These are phyloP conservation scores for Malurus leucopterus DNA, from an alignment of 2,797 vertebrate species.

Conservation along the genomic window DNA sequence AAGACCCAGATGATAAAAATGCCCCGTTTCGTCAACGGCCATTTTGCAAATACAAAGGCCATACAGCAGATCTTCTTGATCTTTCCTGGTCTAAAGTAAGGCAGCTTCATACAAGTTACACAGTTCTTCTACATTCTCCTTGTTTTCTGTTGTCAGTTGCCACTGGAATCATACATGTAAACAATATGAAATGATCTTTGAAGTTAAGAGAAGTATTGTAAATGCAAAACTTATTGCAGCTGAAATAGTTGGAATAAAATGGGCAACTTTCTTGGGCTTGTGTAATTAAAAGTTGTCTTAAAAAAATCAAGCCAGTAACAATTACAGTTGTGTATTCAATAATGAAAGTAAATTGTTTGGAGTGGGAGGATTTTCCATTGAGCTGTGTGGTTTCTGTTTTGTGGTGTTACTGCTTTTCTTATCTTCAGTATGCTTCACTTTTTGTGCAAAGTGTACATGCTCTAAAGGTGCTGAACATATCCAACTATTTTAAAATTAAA, in stretches of 20 bases:
- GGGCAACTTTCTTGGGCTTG: background rate
- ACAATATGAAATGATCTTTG: background rate
- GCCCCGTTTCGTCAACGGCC: constrained; percentile 91
- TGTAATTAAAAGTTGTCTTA: background rate
- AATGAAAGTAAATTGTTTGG: background rate
- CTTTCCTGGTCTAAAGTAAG: constrained; percentile 98
- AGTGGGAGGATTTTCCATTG: background rate
- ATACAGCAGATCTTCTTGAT: constrained; percentile 95
- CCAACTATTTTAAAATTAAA: background rate
- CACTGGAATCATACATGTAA: background rate
- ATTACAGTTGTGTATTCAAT: background rate
- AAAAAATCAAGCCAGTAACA: background rate
- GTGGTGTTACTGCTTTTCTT: background rate
- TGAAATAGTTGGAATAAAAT: background rate
- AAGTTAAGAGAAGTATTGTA: background rate
- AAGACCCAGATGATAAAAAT: constrained; percentile 92
- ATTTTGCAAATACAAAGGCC: constrained; percentile 99
- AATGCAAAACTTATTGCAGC: background rate
- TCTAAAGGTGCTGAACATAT: background rate
- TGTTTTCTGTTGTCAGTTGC: background rate
- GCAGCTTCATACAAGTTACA: background rate
- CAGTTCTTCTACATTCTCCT: background rate
- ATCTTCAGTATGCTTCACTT: background rate
- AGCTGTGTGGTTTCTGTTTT: background rate
- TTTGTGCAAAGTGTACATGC: background rate